Evolutionary conservation across 2,888 invertebrate species (phyloP), one percentile per base, ranked within the genome.

Genomic region (Eucera pruinosa): DNA sequence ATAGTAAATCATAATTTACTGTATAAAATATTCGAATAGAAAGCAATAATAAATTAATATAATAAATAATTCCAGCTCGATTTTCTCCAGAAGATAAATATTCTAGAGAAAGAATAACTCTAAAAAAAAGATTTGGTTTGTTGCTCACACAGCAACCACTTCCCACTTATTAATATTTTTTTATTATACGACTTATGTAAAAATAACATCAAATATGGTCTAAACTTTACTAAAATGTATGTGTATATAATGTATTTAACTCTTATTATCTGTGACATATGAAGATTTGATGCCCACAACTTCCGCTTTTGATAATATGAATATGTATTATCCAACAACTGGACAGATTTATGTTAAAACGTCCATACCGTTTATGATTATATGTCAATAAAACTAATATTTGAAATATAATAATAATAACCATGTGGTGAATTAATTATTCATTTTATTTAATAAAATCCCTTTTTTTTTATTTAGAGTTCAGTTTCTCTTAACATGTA

Each of bases 71-170:
- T 95, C 45, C 93, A 96, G 98, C 98, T 72, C 96, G 98, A 54
- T 99, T 98, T 92, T 98, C 98, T 0, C 98, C 98, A 0, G 98
- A 98, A 92, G 98, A 99, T 92, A 97, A 97, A 92, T 98, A 96
- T 92, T 98, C 98, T 1, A 95, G 96, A 81, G 96, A 98, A 87
- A 94, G 98, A 86, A 95, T 98, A 80, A 96, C 95, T 11, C 95
- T 98, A 78, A 98, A 99, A 93, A 96, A 96, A 91, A 94, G 98
- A 88, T 98, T 97, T 93, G 96, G 96, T 25, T 94, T 98, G 20
- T 94, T 98, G 25, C 94, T 97, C 9, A 98, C 97, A 13, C 98
- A 98, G 90, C 95, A 96, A 89, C 96, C 97, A 9, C 94, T 95
- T 88, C 95, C 95, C 47, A 93, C 95, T 18, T 78, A 75, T 68